These are phyloP conservation scores for Chydorus sphaericus DNA, from an alignment of 2,888 invertebrate species.

Conservation along the genomic window DNA sequence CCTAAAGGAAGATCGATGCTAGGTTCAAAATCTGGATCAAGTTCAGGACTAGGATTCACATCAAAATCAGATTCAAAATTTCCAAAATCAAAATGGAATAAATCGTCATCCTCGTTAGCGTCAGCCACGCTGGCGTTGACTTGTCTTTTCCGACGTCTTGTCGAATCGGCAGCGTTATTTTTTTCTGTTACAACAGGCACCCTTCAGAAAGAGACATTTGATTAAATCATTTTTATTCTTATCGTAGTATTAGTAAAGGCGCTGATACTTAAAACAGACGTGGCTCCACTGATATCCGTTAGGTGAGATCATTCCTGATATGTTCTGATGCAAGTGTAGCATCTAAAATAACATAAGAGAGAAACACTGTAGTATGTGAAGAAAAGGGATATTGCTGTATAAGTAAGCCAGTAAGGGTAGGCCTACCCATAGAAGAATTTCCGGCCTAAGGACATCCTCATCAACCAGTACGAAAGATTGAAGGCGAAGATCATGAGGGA, in stretches of 20 bases:
- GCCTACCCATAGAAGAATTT: conserved; percentile 36
- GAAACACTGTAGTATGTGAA: not conserved
- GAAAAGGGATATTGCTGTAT: not conserved
- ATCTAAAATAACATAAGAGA: conserved; percentile 11
- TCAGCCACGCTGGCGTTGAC: not conserved
- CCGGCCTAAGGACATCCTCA: conserved; percentile 48
- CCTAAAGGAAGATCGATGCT: not conserved
- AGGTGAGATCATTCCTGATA: conserved; percentile 31
- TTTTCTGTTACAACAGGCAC: conserved; percentile 19
- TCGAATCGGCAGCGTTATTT: not conserved
- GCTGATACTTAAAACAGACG: conserved; percentile 42
- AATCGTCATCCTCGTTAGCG: too few relatives aligned
- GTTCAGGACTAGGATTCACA: conserved; percentile 15
- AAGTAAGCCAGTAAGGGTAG: not conserved
- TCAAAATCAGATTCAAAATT: conserved; percentile 20
- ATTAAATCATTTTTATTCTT: conserved; percentile 2
- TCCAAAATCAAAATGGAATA: conserved; percentile 15
- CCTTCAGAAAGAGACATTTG: conserved; percentile 13
- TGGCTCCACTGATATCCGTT: conserved; percentile 32
- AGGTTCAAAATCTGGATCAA: conserved; percentile 7
- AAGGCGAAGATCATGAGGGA: conserved; percentile 45
- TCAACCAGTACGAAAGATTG: conserved; percentile 47
- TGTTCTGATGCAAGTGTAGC: conserved; percentile 34
- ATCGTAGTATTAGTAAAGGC: too few relatives aligned
- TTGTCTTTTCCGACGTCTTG: not conserved